Conservation (phyloP, 2,888 invertebrate genomes). For the Cryptophagus acutangulus region DNA sequence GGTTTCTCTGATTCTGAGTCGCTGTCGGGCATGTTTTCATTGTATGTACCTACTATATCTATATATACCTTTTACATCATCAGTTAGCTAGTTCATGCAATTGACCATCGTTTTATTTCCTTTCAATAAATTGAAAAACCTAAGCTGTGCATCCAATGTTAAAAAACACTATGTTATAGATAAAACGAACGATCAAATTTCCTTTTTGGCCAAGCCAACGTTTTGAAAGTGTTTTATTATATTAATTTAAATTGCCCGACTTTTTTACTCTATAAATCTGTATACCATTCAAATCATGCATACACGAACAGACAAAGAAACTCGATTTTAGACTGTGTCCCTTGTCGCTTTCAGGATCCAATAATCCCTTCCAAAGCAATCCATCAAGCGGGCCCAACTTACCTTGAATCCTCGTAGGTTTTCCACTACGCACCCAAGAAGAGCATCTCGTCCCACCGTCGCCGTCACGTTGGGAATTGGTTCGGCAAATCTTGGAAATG, state of each 20-base stretch:
- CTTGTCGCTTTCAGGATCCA: conserved; percentile 39
- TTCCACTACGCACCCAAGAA: conserved; percentile 84
- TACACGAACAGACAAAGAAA: conserved; percentile 38
- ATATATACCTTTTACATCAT: conserved; percentile 29
- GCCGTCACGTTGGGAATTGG: conserved; percentile 88
- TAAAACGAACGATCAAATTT: too few species aligned
- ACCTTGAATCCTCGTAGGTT: conserved; percentile 84
- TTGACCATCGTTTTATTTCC: too few species aligned
- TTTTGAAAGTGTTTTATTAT: conserved; percentile 1
- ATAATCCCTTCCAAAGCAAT: conserved; percentile 41
- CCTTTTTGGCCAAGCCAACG: too few species aligned
- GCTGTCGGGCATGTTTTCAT: conserved; percentile 40
- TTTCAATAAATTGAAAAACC: not conserved
- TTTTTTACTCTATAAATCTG: too few species aligned
- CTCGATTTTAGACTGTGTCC: conserved; percentile 33
- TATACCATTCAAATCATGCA: conserved; percentile 18
- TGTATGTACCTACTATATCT: conserved; percentile 26
- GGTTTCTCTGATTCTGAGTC: conserved; percentile 42
- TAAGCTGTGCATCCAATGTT: not conserved
- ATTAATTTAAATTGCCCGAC: not conserved
- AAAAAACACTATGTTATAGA: not conserved
- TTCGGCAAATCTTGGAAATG: conserved; percentile 77
- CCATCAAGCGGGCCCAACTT: conserved; percentile 38
- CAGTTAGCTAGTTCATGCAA: conserved; percentile 19
- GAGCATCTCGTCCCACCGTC: conserved; percentile 79